Evolutionary conservation across 2,888 invertebrate species (phyloP).

Genomic region (Nymphalis polychloros): DNA sequence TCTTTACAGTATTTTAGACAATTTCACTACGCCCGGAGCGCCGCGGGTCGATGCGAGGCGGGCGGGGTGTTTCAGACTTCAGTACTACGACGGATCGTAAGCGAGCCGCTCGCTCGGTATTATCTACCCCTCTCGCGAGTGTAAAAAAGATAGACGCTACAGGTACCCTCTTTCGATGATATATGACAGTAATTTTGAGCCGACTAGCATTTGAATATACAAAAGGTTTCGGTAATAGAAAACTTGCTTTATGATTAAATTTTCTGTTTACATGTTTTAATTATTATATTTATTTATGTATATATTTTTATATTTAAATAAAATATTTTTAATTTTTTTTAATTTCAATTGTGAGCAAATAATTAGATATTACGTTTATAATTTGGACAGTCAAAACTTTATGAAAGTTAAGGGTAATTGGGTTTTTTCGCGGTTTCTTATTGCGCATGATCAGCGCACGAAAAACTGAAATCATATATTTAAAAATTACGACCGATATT

Average conservation of each 20-base stretch:
- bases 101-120: constrained; percentile 51
- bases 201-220: constrained; percentile 44
- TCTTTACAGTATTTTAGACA: constrained; percentile 16
- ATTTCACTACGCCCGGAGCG: constrained; percentile 42
- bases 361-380: too few relatives aligned
- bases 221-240: constrained; percentile 15
- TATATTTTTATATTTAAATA: constrained; percentile 38
- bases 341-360: too few relatives aligned
- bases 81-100: constrained; percentile 55
- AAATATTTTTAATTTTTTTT: constrained; percentile 36
- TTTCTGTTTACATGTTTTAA: constrained; percentile 14
- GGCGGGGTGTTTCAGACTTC: constrained; percentile 55
- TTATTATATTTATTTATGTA: constrained; percentile 31
- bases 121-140: constrained; percentile 41
- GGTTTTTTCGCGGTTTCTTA: constrained; percentile 48
- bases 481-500: not conserved
- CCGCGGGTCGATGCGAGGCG: constrained; percentile 54
- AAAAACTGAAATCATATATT: constrained; percentile 49
- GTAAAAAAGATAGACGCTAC: constrained; percentile 61
- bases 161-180: constrained; percentile 63
- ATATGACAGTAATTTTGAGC: constrained; percentile 60
- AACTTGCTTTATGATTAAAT: constrained; percentile 38
- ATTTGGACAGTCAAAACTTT: constrained; percentile 42
- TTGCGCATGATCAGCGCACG: constrained; percentile 75
- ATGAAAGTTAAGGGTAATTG: constrained; percentile 50